Conservation (phyloP, 2,888 invertebrate species). For the Coleophora flavipennella region DNA sequence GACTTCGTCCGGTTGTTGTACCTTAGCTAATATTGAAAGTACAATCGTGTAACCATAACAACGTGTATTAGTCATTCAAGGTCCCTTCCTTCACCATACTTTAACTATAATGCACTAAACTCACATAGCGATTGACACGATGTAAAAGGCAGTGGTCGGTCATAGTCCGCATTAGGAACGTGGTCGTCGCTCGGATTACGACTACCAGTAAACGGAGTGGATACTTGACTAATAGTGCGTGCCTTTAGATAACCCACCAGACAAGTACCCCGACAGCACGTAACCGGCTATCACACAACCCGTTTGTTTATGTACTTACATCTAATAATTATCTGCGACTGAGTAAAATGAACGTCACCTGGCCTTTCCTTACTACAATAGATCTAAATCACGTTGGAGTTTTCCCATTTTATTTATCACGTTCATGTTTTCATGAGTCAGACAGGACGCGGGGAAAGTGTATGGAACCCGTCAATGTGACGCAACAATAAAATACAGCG, state of each 20-base stretch:
- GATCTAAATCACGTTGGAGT: too few relatives aligned
- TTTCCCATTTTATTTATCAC: conserved; percentile 39
- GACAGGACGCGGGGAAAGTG: conserved; percentile 62
- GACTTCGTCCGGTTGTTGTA: not conserved
- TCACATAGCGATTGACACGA: not conserved
- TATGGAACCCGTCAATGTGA: conserved; percentile 45
- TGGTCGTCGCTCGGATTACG: conserved; percentile 14
- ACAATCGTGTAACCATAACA: too few relatives aligned
- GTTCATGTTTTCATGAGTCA: conserved; percentile 41
- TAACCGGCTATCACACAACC: conserved; percentile 19
- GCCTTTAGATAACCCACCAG: conserved; percentile 19
- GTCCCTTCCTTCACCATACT: too few relatives aligned
- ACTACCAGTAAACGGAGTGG: not conserved
- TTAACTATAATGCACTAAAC: not conserved
- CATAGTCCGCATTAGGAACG: conserved; percentile 14
- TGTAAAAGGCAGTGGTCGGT: too few relatives aligned
- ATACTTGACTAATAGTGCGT: conserved; percentile 11
- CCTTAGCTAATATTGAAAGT: too few relatives aligned
- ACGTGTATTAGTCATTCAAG: too few relatives aligned
- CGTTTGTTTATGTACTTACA: conserved; percentile 13
- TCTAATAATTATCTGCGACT: conserved; percentile 26
- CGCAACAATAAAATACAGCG: conserved; percentile 63
- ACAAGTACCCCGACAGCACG: conserved; percentile 14
- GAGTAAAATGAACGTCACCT: not conserved
- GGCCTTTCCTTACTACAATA: not conserved